A percentile compares a stretch with the other conserved stretches of the same genome.
Conservation (phyloP, 2,113 vertebrate genomes). For the Sula dactylatra region DNA sequence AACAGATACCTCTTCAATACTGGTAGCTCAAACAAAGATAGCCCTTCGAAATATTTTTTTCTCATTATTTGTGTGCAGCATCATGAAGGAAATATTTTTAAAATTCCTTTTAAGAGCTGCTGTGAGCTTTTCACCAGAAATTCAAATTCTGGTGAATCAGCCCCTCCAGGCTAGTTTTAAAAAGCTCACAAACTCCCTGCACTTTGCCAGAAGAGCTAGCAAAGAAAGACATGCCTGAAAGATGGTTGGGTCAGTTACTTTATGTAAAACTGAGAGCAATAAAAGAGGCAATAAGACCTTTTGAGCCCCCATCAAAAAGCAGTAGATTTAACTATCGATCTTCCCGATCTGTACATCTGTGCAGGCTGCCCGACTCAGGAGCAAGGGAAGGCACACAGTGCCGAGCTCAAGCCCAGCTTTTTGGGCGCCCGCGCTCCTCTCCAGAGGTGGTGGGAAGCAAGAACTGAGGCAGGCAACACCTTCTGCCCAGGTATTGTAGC, state of each 20-base stretch:
- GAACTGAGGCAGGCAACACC: background rate
- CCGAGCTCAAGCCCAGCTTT: background rate
- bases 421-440: background rate
- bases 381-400: background rate
- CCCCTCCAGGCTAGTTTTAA: background rate
- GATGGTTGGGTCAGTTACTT: background rate
- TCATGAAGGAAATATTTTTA: slow-evolving; percentile 38
- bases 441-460: background rate
- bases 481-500: background rate
- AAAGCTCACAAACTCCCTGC: background rate
- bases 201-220: background rate
- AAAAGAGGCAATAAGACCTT: background rate
- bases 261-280: background rate
- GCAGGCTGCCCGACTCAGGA: background rate
- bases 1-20: slow-evolving; percentile 25
- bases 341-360: background rate
- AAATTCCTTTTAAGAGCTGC: background rate
- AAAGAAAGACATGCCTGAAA: slow-evolving; percentile 12
- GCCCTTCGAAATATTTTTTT: slow-evolving; percentile 27
- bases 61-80: background rate
- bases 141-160: background rate
- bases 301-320: background rate
- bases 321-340: background rate
- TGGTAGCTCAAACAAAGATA: slow-evolving; percentile 11
- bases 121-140: background rate